Evolutionary conservation across 37 sponge, comb jelly and placozoan species (phyloP), one percentile per base, ranked within the genome.

Genomic region (Spongilla lacustris): DNA sequence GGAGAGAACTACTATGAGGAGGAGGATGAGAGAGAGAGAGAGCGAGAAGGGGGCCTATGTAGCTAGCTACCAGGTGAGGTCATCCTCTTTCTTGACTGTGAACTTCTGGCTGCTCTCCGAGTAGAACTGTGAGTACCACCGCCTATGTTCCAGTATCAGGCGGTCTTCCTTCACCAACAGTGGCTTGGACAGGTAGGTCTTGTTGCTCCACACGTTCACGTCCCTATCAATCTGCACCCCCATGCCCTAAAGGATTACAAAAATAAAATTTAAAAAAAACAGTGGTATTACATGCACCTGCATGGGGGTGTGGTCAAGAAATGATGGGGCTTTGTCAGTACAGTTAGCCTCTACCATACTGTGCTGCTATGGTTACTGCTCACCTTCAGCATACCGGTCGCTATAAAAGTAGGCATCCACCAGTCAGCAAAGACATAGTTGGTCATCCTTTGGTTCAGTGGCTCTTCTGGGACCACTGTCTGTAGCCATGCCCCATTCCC

Each of bases 121-220:
- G 80, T 90, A 90, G 69, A 90, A 90, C 75, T 90, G 91, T 14
- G 41, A 32, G 74, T 71, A 85, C 91, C 91, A 90, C 11, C 91
- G 36, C 22, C 91, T 78, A 66, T 85, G 86, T 26, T 79, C 78
- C 68, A 36, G 27, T 33, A 90, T 80, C 68, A 85, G 46, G 13
- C 69, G 28, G 71, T 90, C 91, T 37, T 90, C 91, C 69, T 85
- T 90, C 12, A 85, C 82, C 38, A 90, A 74, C 19, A 85, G 30
- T 35, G 91, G 86, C 25, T 85, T 90, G 36, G 68, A 68, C 21
- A 14, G 30, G 50, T 28, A 90, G 30, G 75, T 73, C 86, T 90
- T 90, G 86, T 90, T 85, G 70, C 74, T 70, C 91, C 91, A 90
- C 2, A 90, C 85, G 37, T 78, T 85, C 17, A 86, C 71, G 78